Evolutionary conservation across 2,113 vertebrate genomes (phyloP), one percentile per base, ranked within the genome.

Genomic region (Bagarius yarrelli): DNA sequence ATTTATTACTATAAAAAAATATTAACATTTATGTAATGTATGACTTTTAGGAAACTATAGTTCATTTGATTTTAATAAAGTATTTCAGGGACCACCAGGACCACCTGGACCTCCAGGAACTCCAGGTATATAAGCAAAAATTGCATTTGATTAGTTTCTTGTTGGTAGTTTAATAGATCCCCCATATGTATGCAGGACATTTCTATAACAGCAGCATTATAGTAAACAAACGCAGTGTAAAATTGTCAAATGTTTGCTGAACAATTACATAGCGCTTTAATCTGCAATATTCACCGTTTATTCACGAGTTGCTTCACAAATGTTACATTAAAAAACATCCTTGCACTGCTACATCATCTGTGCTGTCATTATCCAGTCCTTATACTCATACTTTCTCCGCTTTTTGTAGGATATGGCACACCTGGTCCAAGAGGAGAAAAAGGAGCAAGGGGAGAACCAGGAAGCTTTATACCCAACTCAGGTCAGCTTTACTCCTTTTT

Each of bases 391-490:
- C 23, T 44, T 60, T 60, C 40, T 23, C 25, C 80, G 73, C 50
- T 87, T 47, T 59, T 56, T 70, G 19, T 57, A 98, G 96, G 96
- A 83, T 94, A 94, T 88, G 95, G 95, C 78, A 88, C 88, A 77
- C 95, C 92, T 83, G 97, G 97, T 83, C 93, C 94, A 15, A 95
- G 94, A 89, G 95, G 95, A 76, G 93, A 93, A 72, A 95, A 94
- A 87, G 95, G 95, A 74, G 92, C 90, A 60, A 95, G 91, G 85
- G 95, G 95, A 78, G 93, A 92, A 40, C 13, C 91, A 72, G 95
- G 94, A 77, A 91, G 93, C 83, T 91, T 92, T 83, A 56, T 90
- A 77, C 87, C 94, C 30, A 88, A 90, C 78, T 95, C 95, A 90
- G 96, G 96, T 96, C 57, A 36, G 79, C 18, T 56, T 36, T 18